A percentile compares a stretch with the other conserved stretches of the same genome.
Conservation (phyloP, 2,113 vertebrate genomes). For the Sceloporus tristichus region DNA sequence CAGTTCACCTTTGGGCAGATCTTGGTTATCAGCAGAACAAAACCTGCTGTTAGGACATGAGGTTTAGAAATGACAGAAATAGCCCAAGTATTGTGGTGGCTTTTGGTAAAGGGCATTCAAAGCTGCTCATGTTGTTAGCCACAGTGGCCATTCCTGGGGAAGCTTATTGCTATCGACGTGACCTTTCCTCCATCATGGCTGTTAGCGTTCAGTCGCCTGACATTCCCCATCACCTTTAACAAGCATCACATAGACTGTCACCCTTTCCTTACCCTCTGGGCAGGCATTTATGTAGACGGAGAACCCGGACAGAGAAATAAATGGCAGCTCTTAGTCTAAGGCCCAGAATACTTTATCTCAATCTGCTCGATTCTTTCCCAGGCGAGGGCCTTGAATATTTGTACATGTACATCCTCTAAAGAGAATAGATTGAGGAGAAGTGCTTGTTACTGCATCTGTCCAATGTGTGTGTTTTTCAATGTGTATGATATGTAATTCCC, state of each 20-base stretch:
- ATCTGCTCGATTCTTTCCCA: not conserved
- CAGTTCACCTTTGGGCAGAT: not conserved
- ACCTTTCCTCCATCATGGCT: constrained; percentile 28
- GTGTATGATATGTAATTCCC: no score
- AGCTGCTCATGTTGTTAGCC: not conserved
- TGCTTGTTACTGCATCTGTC: not conserved
- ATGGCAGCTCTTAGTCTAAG: constrained; percentile 4
- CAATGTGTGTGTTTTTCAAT: no score
- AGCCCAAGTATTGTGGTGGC: not conserved
- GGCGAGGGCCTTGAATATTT: not conserved
- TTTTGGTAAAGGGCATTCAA: not conserved
- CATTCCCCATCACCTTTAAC: constrained; percentile 30
- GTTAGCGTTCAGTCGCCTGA: not conserved
- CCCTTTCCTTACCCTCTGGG: not conserved
- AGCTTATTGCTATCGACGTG: constrained; percentile 23
- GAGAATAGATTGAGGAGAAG: not conserved
- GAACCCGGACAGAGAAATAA: constrained; percentile 13
- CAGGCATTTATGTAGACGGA: constrained; percentile 12
- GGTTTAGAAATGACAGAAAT: not conserved
- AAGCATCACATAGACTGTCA: constrained; percentile 18
- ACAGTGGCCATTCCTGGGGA: constrained; percentile 4
- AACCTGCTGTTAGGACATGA: constrained; percentile 1
- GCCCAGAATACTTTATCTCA: not conserved
- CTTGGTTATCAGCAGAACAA: not conserved
- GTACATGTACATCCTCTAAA: not conserved